Evolutionary conservation across 2,113 vertebrate genomes (phyloP).

Genomic region (Mobula birostris): DNA sequence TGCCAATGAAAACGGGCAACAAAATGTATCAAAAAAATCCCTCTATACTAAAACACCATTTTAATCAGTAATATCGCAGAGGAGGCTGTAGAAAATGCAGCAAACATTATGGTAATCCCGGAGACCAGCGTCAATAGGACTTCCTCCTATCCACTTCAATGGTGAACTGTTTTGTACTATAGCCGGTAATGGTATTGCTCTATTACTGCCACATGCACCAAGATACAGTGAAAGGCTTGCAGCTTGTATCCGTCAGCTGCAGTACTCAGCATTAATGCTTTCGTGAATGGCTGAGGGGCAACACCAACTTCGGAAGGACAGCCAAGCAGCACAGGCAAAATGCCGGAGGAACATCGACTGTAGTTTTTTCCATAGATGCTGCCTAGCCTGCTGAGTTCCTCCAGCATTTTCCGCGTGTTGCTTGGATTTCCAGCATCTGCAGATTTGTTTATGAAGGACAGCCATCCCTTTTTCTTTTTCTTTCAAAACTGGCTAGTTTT

Average conservation of each 20-base stretch:
- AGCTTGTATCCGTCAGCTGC: not conserved
- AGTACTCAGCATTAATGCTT: not conserved
- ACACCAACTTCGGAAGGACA: not conserved
- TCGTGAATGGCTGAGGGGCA: not conserved
- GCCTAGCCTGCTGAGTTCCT: too few species aligned
- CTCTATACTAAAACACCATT: not conserved
- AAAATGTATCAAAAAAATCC: not conserved
- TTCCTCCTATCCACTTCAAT: not conserved
- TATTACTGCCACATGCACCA: too few species aligned
- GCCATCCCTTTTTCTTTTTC: not conserved
- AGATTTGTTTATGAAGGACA: not conserved
- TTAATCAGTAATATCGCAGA: not conserved
- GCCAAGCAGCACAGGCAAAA: not conserved
- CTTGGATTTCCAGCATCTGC: too few species aligned
- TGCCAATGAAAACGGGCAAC: not conserved
- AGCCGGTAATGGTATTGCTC: too few species aligned
- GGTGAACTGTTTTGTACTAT: too few species aligned
- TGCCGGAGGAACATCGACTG: too few species aligned
- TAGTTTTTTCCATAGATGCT: too few species aligned
- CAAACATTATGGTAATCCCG: not conserved
- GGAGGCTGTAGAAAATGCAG: not conserved
- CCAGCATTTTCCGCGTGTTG: too few species aligned
- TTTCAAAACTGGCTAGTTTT: not conserved
- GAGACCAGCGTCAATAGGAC: not conserved
- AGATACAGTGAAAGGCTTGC: too few species aligned